A percentile compares a stretch with the other conserved stretches of the same genome.
Evolutionary conservation across 2,113 vertebrate genomes (phyloP).

Genomic region (Eubucco bourcierii): DNA sequence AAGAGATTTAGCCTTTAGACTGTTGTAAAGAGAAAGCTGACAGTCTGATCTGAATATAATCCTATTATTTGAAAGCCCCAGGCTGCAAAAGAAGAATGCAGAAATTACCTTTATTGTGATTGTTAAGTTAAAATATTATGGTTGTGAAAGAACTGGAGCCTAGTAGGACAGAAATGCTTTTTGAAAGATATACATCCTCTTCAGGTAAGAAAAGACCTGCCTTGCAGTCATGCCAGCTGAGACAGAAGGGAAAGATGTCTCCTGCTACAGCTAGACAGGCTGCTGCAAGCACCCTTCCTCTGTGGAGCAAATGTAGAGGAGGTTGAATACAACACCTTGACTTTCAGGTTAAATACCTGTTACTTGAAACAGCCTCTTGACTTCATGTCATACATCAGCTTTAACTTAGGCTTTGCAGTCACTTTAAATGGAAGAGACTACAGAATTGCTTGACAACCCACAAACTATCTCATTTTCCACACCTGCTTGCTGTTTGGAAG

Average conservation of each 20-base stretch:
- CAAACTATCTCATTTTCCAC: background rate
- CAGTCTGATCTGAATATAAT: slow-evolving; percentile 60
- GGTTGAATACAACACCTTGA: background rate
- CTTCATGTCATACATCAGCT: background rate
- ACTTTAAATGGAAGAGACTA: background rate
- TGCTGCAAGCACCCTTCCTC: background rate
- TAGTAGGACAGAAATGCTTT: background rate
- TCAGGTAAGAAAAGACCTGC: background rate
- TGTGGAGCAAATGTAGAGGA: background rate
- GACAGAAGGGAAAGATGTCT: background rate
- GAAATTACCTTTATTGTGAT: slow-evolving; percentile 34
- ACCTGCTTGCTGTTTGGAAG: background rate
- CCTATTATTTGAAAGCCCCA: background rate
- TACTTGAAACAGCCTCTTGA: background rate
- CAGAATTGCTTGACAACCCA: background rate
- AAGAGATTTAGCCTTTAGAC: slow-evolving; percentile 46
- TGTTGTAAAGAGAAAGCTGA: slow-evolving; percentile 15
- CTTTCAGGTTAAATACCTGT: background rate
- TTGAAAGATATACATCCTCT: background rate
- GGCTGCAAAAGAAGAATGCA: slow-evolving; percentile 30
- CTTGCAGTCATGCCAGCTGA: background rate
- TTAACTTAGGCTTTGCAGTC: background rate
- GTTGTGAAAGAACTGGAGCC: slow-evolving; percentile 3
- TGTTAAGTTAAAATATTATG: slow-evolving; percentile 38
- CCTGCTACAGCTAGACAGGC: background rate